Base-by-base conservation (phyloP, 2,888 invertebrate genomes). In the Agrochola macilenta region DNA sequence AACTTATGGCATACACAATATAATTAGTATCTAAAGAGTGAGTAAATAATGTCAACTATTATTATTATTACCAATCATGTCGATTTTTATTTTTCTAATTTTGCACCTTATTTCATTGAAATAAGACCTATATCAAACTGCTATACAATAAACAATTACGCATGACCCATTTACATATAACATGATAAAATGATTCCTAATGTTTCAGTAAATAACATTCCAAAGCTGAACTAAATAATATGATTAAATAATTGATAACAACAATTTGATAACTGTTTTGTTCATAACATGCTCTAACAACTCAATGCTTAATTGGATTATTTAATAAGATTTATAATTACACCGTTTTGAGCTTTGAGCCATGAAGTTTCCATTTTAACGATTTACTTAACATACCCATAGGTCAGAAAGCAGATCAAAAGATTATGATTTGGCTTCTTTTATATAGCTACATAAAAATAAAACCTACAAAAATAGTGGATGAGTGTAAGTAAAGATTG, bases 161-260 rank as follows among this genome's bases (percentile, higher is more conserved):
- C 39, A 82, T 70, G 52, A 26, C 58, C 70, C 71, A 85, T 76
- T 84, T 70, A 39, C 17, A 26, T 66, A 54, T 58, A 35, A 70
- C 65, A 61, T 69, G 85, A 81, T 85, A 81, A 75, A 35, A 12
- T 60, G 5, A 46, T 58, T 58, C 7, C 39, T 49, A 69, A 69
- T 64, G 82, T 61, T 71, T 49, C 39, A 26, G 26, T 71, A 30
- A 82, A 72, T 85, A 81, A 57, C 65, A 66, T 61, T 69, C 14
- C n/a, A 64, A 49, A 14, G 20, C 17, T 61, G 49, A 65, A 60
- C n/a, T 81, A 23, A 81, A 66, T 75, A 74, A 35, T 79, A 79
- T 57, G 65, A 84, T 71, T 58, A 35, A 83, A 46, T 46, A 30
- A 30, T 58, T 75, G 85, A 81, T 84, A 81, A 76, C 66, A 66